Percentiles rank a stretch among this genome's conserved stretches.
Conservation (phyloP, 2,797 vertebrate genomes). For the Sebastes trivittatus region DNA sequence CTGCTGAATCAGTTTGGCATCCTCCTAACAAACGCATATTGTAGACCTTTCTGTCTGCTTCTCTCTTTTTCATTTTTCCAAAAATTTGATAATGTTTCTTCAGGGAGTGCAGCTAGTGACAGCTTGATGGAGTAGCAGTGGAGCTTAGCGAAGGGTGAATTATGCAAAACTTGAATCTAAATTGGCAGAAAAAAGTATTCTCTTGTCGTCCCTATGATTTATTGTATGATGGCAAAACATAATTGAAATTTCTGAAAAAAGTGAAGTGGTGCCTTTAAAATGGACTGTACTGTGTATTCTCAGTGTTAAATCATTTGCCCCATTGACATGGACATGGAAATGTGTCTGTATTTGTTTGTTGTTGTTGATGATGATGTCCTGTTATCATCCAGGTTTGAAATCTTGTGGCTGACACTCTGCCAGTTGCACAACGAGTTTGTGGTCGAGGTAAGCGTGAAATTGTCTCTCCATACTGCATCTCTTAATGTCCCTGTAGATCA, state of each 20-base stretch:
- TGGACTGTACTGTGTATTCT: not conserved
- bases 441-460: constrained; percentile 88
- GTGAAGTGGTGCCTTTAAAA: not conserved
- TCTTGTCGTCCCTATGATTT: not conserved
- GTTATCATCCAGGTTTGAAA: constrained; percentile 87
- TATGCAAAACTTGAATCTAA: not conserved
- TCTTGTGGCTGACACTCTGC: constrained; percentile 97
- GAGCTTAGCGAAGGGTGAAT: not conserved
- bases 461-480: not conserved
- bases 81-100: too few relatives aligned
- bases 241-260: not conserved
- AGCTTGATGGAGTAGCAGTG: too few relatives aligned
- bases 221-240: not conserved
- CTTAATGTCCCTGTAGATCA: not conserved
- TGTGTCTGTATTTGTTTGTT: not conserved
- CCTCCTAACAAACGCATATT: too few relatives aligned
- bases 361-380: not conserved
- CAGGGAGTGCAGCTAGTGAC: too few relatives aligned
- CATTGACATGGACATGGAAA: not conserved
- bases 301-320: not conserved
- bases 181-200: not conserved
- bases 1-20: too few relatives aligned
- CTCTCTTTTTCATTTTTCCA: too few relatives aligned
- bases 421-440: constrained; percentile 95
- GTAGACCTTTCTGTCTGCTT: too few relatives aligned